phyloP scores from a whole-genome alignment of 2,888 invertebrate genomes.

The Lordiphosa andalusiaca region DNA sequence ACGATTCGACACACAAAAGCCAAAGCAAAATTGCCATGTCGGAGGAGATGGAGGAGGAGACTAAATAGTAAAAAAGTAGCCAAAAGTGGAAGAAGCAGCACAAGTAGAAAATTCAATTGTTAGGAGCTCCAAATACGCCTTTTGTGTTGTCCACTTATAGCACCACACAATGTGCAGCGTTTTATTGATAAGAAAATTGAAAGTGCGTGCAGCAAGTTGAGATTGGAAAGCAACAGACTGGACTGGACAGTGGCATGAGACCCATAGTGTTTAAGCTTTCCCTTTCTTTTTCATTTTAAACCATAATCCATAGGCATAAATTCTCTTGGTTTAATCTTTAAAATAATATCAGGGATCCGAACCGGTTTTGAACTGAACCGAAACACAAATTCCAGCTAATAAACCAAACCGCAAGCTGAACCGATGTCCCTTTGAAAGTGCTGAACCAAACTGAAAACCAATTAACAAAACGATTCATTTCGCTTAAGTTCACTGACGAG shows the following conservation, averaged over 20 bases:
- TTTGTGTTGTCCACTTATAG: conserved; percentile 49
- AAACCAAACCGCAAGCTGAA: no score
- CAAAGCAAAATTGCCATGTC: conserved; percentile 6
- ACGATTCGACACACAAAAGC: conserved; percentile 29
- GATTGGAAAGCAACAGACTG: neutral
- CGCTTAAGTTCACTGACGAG: no score
- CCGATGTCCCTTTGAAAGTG: no score
- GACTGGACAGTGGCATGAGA: neutral
- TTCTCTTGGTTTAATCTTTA: no score
- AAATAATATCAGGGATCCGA: no score
- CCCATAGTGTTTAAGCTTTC: no score
- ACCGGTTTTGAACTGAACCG: no score
- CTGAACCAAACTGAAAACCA: no score
- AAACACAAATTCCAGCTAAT: no score
- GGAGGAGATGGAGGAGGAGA: conserved; percentile 8
- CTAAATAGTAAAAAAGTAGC: conserved; percentile 61
- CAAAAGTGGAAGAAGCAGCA: conserved; percentile 37
- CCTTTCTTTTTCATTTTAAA: no score
- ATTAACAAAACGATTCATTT: no score
- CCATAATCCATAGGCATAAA: no score
- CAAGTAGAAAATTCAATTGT: conserved; percentile 69
- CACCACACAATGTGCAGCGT: conserved; percentile 40
- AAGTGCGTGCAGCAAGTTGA: conserved; percentile 33
- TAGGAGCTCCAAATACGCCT: conserved; percentile 26
- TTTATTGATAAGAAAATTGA: conserved; percentile 65